Percentiles rank a stretch among this genome's conserved stretches.
These are phyloP conservation scores for Caenorhabditis doughertyi DNA, from an alignment of 2,888 invertebrate genomes.

Conservation along the genomic window DNA sequence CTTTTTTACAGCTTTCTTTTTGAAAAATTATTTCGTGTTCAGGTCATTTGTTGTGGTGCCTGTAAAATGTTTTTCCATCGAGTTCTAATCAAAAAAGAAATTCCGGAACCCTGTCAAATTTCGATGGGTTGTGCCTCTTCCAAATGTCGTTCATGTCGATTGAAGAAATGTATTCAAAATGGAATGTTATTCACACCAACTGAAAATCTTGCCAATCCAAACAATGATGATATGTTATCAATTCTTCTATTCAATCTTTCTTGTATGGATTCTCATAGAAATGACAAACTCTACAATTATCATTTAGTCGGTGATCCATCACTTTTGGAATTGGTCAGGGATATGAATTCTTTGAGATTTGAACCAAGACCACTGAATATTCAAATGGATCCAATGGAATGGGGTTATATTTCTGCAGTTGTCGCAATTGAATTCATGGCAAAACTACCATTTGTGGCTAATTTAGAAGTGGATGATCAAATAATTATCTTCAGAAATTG, in stretches of 20 bases:
- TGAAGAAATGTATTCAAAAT: not conserved
- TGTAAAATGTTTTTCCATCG: conserved; percentile 17
- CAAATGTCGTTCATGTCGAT: conserved; percentile 2
- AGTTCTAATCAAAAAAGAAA: not conserved
- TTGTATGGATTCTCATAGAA: not conserved
- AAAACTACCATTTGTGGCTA: not conserved
- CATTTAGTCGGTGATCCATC: not conserved
- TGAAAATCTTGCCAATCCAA: not conserved
- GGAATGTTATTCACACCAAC: conserved; percentile 4
- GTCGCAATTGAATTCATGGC: not conserved
- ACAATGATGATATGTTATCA: not conserved
- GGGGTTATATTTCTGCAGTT: not conserved
- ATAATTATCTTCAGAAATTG: not conserved
- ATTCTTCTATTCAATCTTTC: not conserved
- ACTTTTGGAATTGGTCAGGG: not conserved
- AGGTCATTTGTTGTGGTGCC: not conserved
- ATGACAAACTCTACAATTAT: not conserved
- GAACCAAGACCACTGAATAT: not conserved
- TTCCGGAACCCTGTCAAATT: no score
- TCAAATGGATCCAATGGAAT: conserved; percentile 4
- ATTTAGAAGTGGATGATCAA: not conserved
- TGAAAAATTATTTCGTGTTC: no score
- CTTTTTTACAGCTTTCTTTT: no score
- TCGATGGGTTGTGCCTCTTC: not conserved
- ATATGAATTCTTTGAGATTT: not conserved